Conservation (phyloP, 2,113 vertebrate genomes). For the Mormyrus lacerda region DNA sequence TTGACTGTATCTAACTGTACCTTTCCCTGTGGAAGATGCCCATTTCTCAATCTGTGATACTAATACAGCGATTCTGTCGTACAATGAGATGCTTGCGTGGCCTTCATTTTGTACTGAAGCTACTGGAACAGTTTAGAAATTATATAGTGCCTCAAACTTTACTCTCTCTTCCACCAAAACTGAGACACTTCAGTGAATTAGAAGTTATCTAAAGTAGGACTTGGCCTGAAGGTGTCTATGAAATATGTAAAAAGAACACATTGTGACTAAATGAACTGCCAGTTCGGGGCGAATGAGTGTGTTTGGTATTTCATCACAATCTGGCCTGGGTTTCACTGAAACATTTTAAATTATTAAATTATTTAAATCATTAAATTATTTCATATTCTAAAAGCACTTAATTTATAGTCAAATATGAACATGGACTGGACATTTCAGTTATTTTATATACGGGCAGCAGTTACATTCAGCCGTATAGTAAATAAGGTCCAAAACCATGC, state of each 20-base stretch:
- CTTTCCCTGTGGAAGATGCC: neutral
- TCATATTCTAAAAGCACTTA: neutral
- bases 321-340: neutral
- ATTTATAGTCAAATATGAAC: neutral
- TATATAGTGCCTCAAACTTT: neutral
- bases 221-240: constrained; percentile 6
- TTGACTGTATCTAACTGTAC: neutral
- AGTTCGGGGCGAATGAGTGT: neutral
- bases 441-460: neutral
- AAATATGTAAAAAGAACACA: constrained; percentile 16
- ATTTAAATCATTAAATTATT: neutral
- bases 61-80: neutral
- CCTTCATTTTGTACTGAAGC: neutral
- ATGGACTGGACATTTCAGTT: neutral
- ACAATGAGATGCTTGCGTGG: neutral
- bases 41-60: neutral
- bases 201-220: constrained; percentile 12
- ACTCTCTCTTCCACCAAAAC: neutral
- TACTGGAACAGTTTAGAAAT: neutral
- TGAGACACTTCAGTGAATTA: neutral
- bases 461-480: neutral
- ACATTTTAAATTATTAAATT: neutral
- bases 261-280: constrained; percentile 1
- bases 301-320: constrained; percentile 5
- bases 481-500: neutral